A percentile compares a stretch with the other conserved stretches of the same genome.
phyloP scores from a whole-genome alignment of 2,888 invertebrate species.

The Drosophila mimica region DNA sequence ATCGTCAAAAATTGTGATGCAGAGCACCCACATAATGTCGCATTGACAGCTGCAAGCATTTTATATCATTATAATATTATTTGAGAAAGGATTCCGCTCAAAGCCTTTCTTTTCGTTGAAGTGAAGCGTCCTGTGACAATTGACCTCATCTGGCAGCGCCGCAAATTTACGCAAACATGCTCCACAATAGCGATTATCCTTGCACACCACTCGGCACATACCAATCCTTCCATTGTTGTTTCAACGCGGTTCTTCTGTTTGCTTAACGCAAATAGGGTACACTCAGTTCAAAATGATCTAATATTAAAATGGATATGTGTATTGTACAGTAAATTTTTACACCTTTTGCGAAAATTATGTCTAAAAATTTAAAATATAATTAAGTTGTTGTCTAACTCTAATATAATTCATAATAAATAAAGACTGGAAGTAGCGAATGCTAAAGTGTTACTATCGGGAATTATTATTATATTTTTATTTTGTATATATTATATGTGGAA shows the following conservation, averaged over 20 bases:
- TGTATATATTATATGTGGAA: background rate
- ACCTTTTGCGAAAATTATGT: too few species aligned
- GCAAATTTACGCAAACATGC: constrained; percentile 52
- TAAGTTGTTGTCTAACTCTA: background rate
- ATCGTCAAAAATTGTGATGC: constrained; percentile 30
- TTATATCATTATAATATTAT: background rate
- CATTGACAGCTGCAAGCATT: constrained; percentile 42
- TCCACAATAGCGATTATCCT: constrained; percentile 63
- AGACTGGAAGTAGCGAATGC: too few species aligned
- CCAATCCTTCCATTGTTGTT: constrained; percentile 49
- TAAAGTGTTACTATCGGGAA: too few species aligned
- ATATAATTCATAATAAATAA: too few species aligned
- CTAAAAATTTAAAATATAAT: too few species aligned
- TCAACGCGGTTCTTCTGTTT: constrained; percentile 15
- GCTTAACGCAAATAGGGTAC: constrained; percentile 6
- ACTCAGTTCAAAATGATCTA: background rate
- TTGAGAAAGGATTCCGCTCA: constrained; percentile 6
- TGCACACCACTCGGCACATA: constrained; percentile 5
- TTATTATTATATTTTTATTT: too few species aligned
- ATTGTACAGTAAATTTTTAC: background rate
- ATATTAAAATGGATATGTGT: background rate
- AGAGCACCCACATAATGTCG: constrained; percentile 61
- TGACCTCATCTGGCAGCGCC: constrained; percentile 27
- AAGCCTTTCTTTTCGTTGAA: constrained; percentile 47
- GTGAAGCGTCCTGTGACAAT: constrained; percentile 43